These are phyloP conservation scores for Saccopteryx leptura DNA, from an alignment of 2,113 vertebrate species.

Conservation along the genomic window DNA sequence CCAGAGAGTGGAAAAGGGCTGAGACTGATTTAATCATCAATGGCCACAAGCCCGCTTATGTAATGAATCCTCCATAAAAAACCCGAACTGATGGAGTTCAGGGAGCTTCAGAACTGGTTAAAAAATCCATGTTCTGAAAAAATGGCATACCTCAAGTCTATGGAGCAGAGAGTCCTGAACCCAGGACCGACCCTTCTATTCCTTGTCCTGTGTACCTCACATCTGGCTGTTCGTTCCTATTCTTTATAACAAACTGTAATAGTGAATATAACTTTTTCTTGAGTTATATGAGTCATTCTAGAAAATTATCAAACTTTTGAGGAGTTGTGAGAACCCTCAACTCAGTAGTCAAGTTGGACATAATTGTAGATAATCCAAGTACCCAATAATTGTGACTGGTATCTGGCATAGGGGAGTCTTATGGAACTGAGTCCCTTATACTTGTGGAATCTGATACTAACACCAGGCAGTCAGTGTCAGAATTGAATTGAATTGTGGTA, in stretches of 20 bases:
- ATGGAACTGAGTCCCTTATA: neutral
- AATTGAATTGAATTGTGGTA: slow-evolving; percentile 8
- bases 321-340: fast-evolving
- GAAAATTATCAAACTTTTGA: slow-evolving; percentile 10
- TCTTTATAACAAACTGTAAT: neutral
- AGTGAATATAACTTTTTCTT: slow-evolving; percentile 25
- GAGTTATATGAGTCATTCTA: neutral
- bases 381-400: slow-evolving; percentile 10
- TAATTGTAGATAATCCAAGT: neutral
- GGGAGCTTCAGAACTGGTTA: neutral
- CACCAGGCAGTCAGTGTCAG: neutral
- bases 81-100: neutral
- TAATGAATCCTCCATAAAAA: slow-evolving; percentile 24
- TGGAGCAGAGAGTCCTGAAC: neutral
- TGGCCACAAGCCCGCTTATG: neutral
- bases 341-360: neutral
- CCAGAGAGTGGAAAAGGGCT: neutral
- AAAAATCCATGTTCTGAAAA: neutral
- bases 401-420: neutral
- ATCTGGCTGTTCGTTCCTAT: neutral
- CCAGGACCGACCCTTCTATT: neutral
- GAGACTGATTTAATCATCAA: neutral
- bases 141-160: neutral
- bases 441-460: neutral
- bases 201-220: neutral